phyloP scores from a whole-genome alignment of 2,797 vertebrate species.

The Pipistrellus pipistrellus region DNA sequence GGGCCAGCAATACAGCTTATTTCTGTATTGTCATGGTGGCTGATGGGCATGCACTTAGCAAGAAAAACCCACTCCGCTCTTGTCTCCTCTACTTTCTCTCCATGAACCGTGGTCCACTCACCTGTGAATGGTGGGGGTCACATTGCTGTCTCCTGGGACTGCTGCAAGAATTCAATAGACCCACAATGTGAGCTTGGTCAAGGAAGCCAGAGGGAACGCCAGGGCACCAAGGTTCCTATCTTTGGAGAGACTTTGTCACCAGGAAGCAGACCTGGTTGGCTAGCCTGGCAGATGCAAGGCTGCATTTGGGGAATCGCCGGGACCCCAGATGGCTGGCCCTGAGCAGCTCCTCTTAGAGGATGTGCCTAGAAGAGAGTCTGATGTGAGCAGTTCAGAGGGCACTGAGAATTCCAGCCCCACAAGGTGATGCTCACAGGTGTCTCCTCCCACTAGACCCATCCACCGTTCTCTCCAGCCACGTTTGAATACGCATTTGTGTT shows the following conservation, averaged over 20 bases:
- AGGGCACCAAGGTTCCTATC: fast-evolving
- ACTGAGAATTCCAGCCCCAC: fast-evolving
- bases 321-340: fast-evolving
- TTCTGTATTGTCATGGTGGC: fast-evolving
- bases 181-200: neutral
- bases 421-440: fast-evolving
- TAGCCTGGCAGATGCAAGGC: fast-evolving
- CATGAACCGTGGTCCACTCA: fast-evolving
- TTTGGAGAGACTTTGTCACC: neutral
- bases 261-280: neutral
- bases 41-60: fast-evolving
- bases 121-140: fast-evolving
- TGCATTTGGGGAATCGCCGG: fast-evolving
- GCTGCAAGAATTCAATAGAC: fast-evolving
- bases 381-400: neutral
- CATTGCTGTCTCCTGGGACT: fast-evolving
- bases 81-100: fast-evolving
- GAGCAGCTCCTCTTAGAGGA: fast-evolving
- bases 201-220: neutral
- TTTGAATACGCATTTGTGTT: neutral
- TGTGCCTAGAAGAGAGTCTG: fast-evolving
- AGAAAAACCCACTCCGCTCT: fast-evolving
- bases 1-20: neutral
- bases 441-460: neutral
- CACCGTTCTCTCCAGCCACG: neutral